Conservation (phyloP, 2,113 vertebrate species). For the Noturus placidus region DNA sequence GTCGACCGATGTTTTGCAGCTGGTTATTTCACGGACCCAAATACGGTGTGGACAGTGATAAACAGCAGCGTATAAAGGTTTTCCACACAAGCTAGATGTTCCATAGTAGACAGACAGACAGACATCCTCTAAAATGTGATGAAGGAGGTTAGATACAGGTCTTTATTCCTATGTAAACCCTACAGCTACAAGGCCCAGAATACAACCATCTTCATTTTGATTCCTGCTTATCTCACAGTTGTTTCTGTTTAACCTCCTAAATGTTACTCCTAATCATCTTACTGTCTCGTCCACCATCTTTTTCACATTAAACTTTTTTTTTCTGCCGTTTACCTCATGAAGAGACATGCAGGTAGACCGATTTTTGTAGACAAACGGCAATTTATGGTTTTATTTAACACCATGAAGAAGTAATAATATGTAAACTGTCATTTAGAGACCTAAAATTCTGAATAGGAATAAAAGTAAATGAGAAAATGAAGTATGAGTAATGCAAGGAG, state of each 20-base stretch:
- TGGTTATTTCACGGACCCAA: constrained; percentile 9
- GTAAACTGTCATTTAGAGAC: not conserved
- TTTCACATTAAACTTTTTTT: not conserved
- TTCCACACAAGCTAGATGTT: not conserved
- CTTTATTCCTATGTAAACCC: not conserved
- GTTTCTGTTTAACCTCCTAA: not conserved
- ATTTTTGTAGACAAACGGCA: not conserved
- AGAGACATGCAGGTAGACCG: not conserved
- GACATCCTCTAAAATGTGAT: not conserved
- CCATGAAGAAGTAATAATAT: too few species aligned
- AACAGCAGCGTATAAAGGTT: not conserved
- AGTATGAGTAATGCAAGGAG: not conserved
- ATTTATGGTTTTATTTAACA: not conserved
- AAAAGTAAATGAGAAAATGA: not conserved
- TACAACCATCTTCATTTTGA: not conserved
- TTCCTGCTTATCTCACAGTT: not conserved
- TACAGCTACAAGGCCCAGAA: not conserved
- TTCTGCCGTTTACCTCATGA: not conserved
- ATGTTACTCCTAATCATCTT: too few species aligned
- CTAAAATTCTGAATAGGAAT: not conserved
- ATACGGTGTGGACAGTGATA: not conserved
- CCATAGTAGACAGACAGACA: too few species aligned
- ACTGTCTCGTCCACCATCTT: not conserved
- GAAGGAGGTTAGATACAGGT: too few species aligned
- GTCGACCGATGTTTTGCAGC: not conserved